phyloP scores from a whole-genome alignment of 2,113 vertebrate genomes.

The Leuciscus idus region DNA sequence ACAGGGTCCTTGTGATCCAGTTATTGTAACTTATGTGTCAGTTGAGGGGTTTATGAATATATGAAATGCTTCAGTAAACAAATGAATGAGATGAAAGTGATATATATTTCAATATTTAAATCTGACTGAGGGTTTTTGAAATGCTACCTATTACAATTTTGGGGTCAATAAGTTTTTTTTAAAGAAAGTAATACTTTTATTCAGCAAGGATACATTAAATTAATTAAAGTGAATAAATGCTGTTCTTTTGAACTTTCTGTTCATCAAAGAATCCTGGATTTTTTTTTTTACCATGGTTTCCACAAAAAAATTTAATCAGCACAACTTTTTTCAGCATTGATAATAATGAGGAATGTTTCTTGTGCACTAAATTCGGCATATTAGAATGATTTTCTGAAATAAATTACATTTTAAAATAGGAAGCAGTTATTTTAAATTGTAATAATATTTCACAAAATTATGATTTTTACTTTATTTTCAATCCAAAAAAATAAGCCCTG shows the following conservation, averaged over 20 bases:
- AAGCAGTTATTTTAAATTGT: no score
- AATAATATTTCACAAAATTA: no score
- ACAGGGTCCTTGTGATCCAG: not conserved
- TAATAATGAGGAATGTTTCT: no score
- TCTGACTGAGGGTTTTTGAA: not conserved
- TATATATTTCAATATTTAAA: not conserved
- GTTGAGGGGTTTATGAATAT: not conserved
- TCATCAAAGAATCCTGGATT: no score
- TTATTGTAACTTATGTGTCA: constrained; percentile 4
- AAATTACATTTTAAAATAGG: no score
- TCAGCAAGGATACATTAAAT: not conserved
- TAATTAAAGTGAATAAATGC: not conserved
- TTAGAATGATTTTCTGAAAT: no score
- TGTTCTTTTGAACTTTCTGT: not conserved
- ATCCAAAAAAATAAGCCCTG: no score
- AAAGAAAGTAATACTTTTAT: not conserved
- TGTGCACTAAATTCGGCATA: no score
- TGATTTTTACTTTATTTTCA: no score
- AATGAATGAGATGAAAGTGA: constrained; percentile 29
- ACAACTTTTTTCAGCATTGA: no score
- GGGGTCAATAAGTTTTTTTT: not conserved
- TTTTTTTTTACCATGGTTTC: no score
- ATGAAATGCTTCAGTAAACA: constrained; percentile 22
- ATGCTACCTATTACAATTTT: constrained; percentile 28
- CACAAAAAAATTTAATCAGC: no score